phyloP scores from a whole-genome alignment of 2,113 vertebrate genomes.

The Salvator merianae region DNA sequence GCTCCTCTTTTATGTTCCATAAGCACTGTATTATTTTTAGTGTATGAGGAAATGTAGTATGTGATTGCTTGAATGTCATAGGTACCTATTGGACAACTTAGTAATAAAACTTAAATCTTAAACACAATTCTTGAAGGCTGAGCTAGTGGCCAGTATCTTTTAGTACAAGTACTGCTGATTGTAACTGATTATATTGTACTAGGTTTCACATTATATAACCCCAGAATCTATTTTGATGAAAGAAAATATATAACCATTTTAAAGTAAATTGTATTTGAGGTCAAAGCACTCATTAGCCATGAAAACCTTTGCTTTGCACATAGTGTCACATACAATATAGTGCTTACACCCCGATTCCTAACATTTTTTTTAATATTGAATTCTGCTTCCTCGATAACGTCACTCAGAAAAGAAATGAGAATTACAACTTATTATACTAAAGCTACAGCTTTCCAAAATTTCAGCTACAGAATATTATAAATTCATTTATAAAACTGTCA shows the following conservation, averaged over 20 bases:
- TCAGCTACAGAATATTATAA: accelerated
- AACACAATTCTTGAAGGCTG: not conserved
- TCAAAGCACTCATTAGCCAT: too few species aligned
- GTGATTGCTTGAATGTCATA: not conserved
- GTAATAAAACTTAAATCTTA: not conserved
- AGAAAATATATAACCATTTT: too few species aligned
- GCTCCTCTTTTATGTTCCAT: too few species aligned
- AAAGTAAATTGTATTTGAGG: too few species aligned
- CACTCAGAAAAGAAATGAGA: accelerated
- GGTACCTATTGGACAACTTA: not conserved
- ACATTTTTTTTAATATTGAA: not conserved
- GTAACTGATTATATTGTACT: too few species aligned
- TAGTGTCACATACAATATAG: too few species aligned
- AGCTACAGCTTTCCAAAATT: not conserved
- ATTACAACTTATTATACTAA: not conserved
- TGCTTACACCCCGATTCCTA: not conserved
- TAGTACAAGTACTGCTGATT: too few species aligned
- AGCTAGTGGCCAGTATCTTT: not conserved
- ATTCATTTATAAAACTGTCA: not conserved
- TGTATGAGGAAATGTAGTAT: not conserved
- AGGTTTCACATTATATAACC: too few species aligned
- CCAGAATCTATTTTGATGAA: too few species aligned
- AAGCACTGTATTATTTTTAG: not conserved
- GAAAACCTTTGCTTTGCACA: too few species aligned
- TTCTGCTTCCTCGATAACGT: not conserved